Base-by-base conservation (phyloP, 2,888 invertebrate species). In the Horisme vitalbata region DNA sequence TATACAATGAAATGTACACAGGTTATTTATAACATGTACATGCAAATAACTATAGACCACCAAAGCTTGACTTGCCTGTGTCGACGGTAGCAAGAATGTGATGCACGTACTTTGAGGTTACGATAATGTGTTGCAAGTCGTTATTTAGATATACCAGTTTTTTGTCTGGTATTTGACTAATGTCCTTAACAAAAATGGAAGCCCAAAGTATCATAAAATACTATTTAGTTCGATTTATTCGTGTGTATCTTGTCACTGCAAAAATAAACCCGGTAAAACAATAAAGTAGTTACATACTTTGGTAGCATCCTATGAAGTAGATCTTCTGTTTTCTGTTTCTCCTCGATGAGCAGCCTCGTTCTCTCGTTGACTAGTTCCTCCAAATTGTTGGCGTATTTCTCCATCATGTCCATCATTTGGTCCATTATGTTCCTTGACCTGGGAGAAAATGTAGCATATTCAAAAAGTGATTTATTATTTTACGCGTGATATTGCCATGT, bases 341-440 rank as follows among this genome's bases (percentile, higher is more conserved):
- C 97, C 84, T 97, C 97, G 71, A 93, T 94, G 68, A 98, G 90
- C 71, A 96, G 92, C 75, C 95, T 93, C 57, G 98, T 98, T 68
- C 98, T 92, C 87, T 98, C 97, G 69, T 93, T 95, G 74, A 98
- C 98, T 87, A 98, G 93, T 81, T 97, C 97, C 86, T 98, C 98
- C 84, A 98, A 93, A 90, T 98, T 96, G 81, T 96, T 95, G 46
- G 97, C 97, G 83, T 98, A 97, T 72, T 96, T 97, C 80, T 97
- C 98, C 97, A 98, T 97, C 96, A 97, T 97, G 66, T 96, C 95
- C 95, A 98, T 97, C 96, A 98, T 97, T 91, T 97, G 97, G 83
- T 98, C 97, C 96, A 97, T 96, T 64, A 97, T 96, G 77, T 97
- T 97, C 67, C 94, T 93, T 68, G 92, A 95, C 74, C 96, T 96